Conservation (phyloP, 2,797 vertebrate genomes). For the Diplodus sargus region DNA sequence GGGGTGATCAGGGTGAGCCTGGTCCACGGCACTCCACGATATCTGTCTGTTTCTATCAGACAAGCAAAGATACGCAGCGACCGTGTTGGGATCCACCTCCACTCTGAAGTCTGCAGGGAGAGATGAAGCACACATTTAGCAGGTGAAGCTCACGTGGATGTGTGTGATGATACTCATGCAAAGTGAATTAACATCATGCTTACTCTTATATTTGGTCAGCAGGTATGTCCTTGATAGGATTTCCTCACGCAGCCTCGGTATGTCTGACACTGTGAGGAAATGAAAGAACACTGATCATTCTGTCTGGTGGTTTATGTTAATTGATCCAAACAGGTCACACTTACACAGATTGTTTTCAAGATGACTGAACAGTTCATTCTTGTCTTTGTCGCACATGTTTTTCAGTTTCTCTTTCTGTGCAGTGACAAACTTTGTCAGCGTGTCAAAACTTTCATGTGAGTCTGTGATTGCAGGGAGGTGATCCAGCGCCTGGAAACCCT, state of each 20-base stretch:
- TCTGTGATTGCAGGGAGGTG: slow-evolving; percentile 21
- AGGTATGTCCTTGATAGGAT: not conserved
- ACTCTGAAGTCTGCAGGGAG: slow-evolving; percentile 18
- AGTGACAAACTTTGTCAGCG: slow-evolving; percentile 27
- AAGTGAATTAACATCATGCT: not conserved
- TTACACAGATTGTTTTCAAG: slow-evolving; percentile 27
- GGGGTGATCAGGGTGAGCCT: slow-evolving; percentile 55
- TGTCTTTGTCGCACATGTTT: slow-evolving; percentile 32
- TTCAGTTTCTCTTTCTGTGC: slow-evolving; percentile 50
- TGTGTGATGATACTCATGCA: not conserved
- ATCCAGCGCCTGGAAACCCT: slow-evolving; percentile 49
- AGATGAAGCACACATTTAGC: slow-evolving; percentile 13
- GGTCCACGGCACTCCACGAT: slow-evolving; percentile 41
- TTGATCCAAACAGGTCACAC: not conserved
- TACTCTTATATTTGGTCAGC: slow-evolving; percentile 2
- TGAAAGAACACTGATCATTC: not conserved
- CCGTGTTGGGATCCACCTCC: slow-evolving; percentile 66
- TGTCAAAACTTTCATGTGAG: not conserved
- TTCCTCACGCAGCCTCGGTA: rapidly evolving
- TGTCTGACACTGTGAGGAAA: slow-evolving; percentile 19
- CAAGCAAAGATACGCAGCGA: slow-evolving; percentile 57
- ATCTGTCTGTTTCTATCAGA: slow-evolving; percentile 54
- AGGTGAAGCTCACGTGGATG: not conserved
- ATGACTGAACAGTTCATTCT: not conserved
- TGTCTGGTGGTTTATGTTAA: not conserved